Evolutionary conservation across 2,113 vertebrate species (phyloP), one percentile per base, ranked within the genome.

Genomic region (Mesocricetus auratus): DNA sequence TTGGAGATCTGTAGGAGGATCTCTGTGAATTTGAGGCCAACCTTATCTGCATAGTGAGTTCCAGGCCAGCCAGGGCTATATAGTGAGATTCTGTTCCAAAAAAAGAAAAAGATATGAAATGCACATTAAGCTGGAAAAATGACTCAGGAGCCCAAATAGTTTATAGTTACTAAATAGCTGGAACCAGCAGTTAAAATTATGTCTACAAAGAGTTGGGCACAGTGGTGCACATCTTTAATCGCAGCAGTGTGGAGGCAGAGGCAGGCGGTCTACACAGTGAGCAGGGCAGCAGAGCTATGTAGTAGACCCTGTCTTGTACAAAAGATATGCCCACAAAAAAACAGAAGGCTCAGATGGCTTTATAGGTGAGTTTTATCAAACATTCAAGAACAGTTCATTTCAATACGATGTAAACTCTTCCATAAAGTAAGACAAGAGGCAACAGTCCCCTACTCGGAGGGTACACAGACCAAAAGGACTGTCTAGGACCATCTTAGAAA

Each of bases 321-420:
- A 45, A 26, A 83, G 36, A 82, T 42, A 85, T 56, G 89, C 58
- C 50, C 94, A 96, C 74, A 96, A 93, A 94, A 66, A 91, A 95
- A 93, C 13, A 21, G 36, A 42, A 95, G 58, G 74, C 29, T 95
- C 81, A 90, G 45, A 45, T 71, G 36, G 71, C 58, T 91, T 96
- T 87, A 77, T 22, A 95, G 50, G 45, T 79, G 53, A 91, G 36
- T 92, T 96, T 97, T 93, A 94, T 86, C 90, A 91, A 87, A 94
- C 21, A 58, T 81, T 94, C 89, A 95, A 90, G 77, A 90, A 89
- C 6, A 36, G 47, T 89, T 91, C 58, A 77, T 91, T 89, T 97
- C 93, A 85, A 42, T 87, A 69, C 94, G 78, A 89, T 69, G 7
- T 73, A 93, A 96, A 81, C 62, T 60, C 53, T 93, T 87, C 12